Evolutionary conservation across 2,113 vertebrate genomes (phyloP), one percentile per base, ranked within the genome.

Genomic region (Nematolebias whitei): DNA sequence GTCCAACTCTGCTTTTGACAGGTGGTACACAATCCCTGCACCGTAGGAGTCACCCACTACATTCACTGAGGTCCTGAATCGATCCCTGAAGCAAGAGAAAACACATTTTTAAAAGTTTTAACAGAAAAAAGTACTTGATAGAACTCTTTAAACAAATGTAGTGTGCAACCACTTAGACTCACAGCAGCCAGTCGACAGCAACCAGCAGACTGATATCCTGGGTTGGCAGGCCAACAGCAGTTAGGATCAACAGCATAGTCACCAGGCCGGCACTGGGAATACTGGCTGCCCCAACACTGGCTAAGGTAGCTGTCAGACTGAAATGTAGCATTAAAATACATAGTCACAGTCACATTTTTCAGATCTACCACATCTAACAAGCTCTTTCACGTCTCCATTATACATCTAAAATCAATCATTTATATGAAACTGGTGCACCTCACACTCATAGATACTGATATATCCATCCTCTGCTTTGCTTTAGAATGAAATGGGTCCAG

Each of bases 181-280:
- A 99, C 98, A 99, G 90, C 60, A 99, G 93, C 98, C 98, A 99
- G 87, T 99, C 98, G 40, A 99, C 98, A 74, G 98, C 98, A 72
- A 99, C 96, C 68, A 99, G 94, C 79, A 99, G 88, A 79, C 98
- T 98, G 94, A 99, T 98, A 88, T 99, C 98, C 82, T 98, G 96
- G 0, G 98, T 99, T 12, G 98, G 98, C 66, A 99, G 92, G 16
- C 98, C 98, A 41, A 99, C 98, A 0, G 98, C 98, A 0, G 98
- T 99, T 51, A 99, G 93, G 84, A 99, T 98, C 61, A 99, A 93
- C 7, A 99, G 94, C 98, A 99, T 99, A 62, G 98, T 99, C 81
- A 99, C 98, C 63, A 99, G 88, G 3, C 98, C 98, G 0, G 98
- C 98, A 23, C 98, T 99, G 85, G 98, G 98, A 83, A 99, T 99